Percentiles rank a stretch among this genome's conserved stretches.
phyloP scores from a whole-genome alignment of 1,140 invertebrate species.

The Aradophagus sp. region DNA sequence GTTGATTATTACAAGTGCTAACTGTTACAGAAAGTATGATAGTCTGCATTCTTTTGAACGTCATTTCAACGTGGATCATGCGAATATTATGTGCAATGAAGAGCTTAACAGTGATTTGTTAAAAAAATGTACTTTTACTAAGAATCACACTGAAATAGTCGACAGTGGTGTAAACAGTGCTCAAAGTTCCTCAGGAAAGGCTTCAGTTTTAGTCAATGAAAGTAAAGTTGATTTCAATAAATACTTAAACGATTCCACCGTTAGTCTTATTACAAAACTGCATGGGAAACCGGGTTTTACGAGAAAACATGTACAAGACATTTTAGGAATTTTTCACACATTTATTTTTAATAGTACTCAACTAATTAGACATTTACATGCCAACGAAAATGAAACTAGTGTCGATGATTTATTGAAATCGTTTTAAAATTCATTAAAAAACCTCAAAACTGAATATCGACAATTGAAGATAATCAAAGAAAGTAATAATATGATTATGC shows the following conservation, averaged over 20 bases:
- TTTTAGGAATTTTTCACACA: too few species aligned
- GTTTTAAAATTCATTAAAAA: slow-evolving; percentile 8
- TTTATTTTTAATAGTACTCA: too few species aligned
- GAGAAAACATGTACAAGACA: too few species aligned
- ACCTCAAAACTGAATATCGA: slow-evolving; percentile 3
- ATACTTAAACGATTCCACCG: background rate
- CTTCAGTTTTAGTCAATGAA: too few species aligned
- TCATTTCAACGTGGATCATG: slow-evolving; percentile 15
- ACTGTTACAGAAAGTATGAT: slow-evolving; percentile 13
- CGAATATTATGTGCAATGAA: background rate
- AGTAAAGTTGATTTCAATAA: background rate
- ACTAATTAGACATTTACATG: too few species aligned
- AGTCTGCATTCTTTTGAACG: slow-evolving; percentile 11
- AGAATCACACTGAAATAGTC: too few species aligned
- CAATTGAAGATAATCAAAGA: slow-evolving; percentile 16
- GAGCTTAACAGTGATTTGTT: slow-evolving; percentile 1
- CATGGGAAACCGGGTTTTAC: too few species aligned
- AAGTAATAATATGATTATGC: background rate
- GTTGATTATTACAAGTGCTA: slow-evolving; percentile 7
- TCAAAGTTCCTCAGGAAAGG: too few species aligned
- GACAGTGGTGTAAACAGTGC: too few species aligned
- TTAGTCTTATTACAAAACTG: background rate
- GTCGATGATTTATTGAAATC: background rate
- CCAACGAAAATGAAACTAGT: too few species aligned
- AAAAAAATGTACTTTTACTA: too few species aligned